These are phyloP conservation scores for Napeogenes sylphis DNA, from an alignment of 2,888 invertebrate genomes.

Conservation along the genomic window DNA sequence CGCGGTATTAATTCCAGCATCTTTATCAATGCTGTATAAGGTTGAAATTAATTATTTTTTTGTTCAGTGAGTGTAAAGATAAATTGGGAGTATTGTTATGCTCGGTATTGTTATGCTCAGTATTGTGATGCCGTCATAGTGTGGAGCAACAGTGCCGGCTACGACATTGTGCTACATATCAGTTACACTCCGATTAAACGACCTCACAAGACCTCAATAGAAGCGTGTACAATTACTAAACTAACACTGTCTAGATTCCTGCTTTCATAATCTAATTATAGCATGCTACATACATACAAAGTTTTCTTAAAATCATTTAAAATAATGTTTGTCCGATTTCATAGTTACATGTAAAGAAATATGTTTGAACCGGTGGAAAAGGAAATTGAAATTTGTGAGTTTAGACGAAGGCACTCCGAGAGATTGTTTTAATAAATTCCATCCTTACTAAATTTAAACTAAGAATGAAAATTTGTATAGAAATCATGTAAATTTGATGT, in stretches of 20 bases:
- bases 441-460: too few relatives aligned
- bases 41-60: constrained; percentile 14
- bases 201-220: constrained; percentile 22
- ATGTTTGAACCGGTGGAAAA: too few relatives aligned
- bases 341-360: too few relatives aligned
- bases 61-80: constrained; percentile 6
- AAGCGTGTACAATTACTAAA: constrained; percentile 17
- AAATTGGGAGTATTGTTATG: constrained; percentile 32
- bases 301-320: neutral
- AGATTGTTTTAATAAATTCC: too few relatives aligned
- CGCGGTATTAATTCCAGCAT: neutral
- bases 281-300: neutral
- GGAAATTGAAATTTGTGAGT: too few relatives aligned
- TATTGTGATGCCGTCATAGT: constrained; percentile 36
- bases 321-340: neutral
- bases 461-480: too few relatives aligned
- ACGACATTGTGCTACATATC: constrained; percentile 27
- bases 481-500: too few relatives aligned
- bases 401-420: too few relatives aligned
- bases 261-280: neutral
- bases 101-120: constrained; percentile 8
- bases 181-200: constrained; percentile 28
- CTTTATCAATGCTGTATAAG: constrained; percentile 19
- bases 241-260: neutral
- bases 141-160: constrained; percentile 33